phyloP scores from a whole-genome alignment of 2,113 vertebrate species.

The Oxyura jamaicensis region DNA sequence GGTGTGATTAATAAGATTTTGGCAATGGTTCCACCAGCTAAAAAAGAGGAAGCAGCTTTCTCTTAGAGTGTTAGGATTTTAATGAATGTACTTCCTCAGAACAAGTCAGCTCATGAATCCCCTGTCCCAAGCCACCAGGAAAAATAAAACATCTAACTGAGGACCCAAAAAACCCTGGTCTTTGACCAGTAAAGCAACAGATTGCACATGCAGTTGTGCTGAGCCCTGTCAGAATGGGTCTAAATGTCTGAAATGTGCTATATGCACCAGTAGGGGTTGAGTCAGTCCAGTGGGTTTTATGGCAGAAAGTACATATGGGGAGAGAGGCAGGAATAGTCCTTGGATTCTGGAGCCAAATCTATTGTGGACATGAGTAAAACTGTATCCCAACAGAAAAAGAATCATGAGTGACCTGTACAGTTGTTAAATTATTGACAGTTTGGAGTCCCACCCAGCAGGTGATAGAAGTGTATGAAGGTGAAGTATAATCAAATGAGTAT shows the following conservation, averaged over 20 bases:
- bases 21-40: background rate
- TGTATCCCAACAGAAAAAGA: background rate
- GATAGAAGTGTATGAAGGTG: background rate
- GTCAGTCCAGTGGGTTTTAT: background rate
- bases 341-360: background rate
- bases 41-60: background rate
- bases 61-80: background rate
- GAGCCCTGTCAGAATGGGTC: background rate
- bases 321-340: no score
- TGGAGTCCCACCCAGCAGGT: background rate
- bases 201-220: background rate
- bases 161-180: background rate
- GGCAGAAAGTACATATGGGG: no score
- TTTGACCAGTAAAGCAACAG: background rate
- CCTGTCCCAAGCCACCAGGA: background rate
- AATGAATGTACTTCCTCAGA: background rate
- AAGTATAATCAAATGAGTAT: background rate
- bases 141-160: background rate
- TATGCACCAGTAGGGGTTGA: background rate
- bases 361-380: background rate
- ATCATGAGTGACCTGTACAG: background rate
- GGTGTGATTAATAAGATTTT: background rate
- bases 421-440: background rate
- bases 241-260: background rate
- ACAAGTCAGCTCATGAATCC: background rate